phyloP scores from a whole-genome alignment of 2,888 invertebrate genomes.

The Napeogenes inachia region DNA sequence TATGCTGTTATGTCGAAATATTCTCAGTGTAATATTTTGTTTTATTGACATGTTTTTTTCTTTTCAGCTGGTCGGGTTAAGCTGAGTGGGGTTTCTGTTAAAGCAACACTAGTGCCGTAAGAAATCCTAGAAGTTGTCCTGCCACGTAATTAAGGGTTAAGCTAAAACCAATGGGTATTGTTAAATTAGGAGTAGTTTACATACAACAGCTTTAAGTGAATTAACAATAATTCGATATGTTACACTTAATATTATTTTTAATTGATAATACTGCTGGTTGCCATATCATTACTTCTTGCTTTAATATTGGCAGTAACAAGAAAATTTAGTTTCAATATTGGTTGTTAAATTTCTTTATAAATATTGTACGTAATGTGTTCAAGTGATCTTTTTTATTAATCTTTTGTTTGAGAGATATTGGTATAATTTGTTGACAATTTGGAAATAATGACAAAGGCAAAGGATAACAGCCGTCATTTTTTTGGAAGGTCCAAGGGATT shows the following conservation, averaged over 20 bases:
- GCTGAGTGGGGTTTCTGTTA: conserved; percentile 29
- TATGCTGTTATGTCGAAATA: conserved; percentile 5
- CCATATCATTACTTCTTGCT: neutral
- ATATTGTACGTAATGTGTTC: too few relatives aligned
- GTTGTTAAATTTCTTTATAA: too few relatives aligned
- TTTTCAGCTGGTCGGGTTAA: conserved; percentile 41
- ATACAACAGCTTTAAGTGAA: conserved; percentile 3
- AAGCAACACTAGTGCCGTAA: conserved; percentile 31
- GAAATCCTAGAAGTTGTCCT: conserved; percentile 27
- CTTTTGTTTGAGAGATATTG: neutral
- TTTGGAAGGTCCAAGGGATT: neutral
- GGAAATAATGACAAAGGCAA: neutral
- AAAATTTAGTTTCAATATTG: neutral
- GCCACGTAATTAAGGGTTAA: conserved; percentile 23
- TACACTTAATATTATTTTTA: neutral
- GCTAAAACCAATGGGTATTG: conserved; percentile 30
- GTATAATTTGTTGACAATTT: neutral
- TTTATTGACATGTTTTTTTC: conserved; percentile 16
- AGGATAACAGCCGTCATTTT: neutral
- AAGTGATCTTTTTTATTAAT: too few relatives aligned
- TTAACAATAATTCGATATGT: neutral
- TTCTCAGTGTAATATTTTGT: neutral
- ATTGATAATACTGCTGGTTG: conserved; percentile 3
- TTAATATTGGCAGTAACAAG: conserved; percentile 1
- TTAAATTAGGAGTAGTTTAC: conserved; percentile 15